A percentile compares a stretch with the other conserved stretches of the same genome.
These are phyloP conservation scores for Noctua janthe DNA, from an alignment of 2,888 invertebrate genomes.

Conservation along the genomic window DNA sequence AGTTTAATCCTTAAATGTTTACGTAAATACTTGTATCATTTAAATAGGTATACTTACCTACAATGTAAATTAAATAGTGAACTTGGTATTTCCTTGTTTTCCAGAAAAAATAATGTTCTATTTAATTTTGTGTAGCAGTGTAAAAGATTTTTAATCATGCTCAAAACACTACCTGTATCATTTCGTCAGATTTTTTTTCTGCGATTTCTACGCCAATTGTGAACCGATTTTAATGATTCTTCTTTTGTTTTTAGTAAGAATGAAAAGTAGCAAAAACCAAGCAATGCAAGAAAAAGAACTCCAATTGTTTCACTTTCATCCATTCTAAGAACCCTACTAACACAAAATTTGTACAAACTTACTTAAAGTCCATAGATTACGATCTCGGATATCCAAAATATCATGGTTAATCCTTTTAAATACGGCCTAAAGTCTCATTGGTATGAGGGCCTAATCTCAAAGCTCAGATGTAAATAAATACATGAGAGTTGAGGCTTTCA, in stretches of 20 bases:
- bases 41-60: not conserved
- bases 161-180: too few species aligned
- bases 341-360: not conserved
- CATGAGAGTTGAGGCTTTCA: constrained; percentile 44
- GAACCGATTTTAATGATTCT: too few species aligned
- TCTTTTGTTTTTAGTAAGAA: too few species aligned
- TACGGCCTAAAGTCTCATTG: constrained; percentile 37
- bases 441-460: constrained; percentile 43
- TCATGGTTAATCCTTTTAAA: constrained; percentile 63
- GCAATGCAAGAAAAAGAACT: not conserved
- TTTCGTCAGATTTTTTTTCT: too few species aligned
- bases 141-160: not conserved
- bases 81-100: not conserved
- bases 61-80: not conserved
- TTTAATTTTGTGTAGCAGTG: not conserved
- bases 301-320: not conserved
- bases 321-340: not conserved
- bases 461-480: constrained; percentile 63
- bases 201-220: too few species aligned
- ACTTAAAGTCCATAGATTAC: constrained; percentile 20
- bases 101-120: not conserved
- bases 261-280: not conserved
- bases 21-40: not conserved
- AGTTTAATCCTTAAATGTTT: constrained; percentile 1
- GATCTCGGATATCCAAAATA: constrained; percentile 49